Evolutionary conservation across 2,888 invertebrate genomes (phyloP), one percentile per base, ranked within the genome.

Genomic region (Lamproptera curius): DNA sequence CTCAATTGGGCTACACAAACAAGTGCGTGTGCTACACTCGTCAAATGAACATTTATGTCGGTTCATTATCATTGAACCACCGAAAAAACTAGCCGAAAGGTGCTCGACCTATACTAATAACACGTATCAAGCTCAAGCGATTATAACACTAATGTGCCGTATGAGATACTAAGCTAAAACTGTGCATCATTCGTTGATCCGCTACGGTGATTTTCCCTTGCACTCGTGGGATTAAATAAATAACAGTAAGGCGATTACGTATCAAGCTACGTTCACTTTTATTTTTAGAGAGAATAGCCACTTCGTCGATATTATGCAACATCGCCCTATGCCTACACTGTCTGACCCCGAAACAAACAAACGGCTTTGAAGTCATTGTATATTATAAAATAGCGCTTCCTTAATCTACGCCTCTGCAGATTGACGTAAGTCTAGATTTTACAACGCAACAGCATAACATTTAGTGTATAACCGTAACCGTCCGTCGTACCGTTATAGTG

Each of bases 251-350:
- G 52, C 54, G 63, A 72, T 82, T 84, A 83, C 81, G 77, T 79
- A 65, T 31, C 5, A 9, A 31, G 63, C 61, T 67, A 74, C 83
- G 63, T 79, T 84, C 85, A 80, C 85, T 84, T 84, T 48, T 48
- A 46, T 85, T 80, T 80, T 80, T 81, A 74, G 73, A 75, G 76
- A 76, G 45, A 23, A 20, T 34, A 41, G 26, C 20, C 11, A 26
- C 31, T 38, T 26, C 34, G 37, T 36, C 20, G 20, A 20, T n/a
- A 9, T 40, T 37, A 42, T 23, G 16, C 20, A 13, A 37, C 10
- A 13, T 1, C 28, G 37, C 23, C 43, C 43, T 40, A 26, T 15
- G 10, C 23, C 26, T 9, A 16, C 16, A 28, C 1, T 10, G 10
- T 15, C 10, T 31, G 31, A 31, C 31, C 31, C 31, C 2, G 5